Evolutionary conservation across 2,888 invertebrate genomes (phyloP).

Genomic region (Torymus auratus): DNA sequence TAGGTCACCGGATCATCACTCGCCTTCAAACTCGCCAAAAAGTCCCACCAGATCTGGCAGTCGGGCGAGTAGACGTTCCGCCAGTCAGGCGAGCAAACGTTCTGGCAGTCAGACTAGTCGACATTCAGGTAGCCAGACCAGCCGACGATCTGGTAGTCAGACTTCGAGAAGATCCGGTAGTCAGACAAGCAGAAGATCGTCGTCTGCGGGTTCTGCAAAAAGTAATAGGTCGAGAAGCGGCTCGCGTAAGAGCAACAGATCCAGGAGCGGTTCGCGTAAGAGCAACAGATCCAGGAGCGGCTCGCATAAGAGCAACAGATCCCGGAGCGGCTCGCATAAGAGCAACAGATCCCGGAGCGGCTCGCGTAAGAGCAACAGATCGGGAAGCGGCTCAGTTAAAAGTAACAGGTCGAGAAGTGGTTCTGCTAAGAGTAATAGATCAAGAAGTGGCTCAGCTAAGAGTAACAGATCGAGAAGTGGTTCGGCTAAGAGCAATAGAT

Average conservation of each 20-base stretch:
- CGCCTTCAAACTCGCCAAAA: conserved; percentile 69
- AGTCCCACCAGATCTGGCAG: conserved; percentile 62
- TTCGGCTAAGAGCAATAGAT: too few relatives aligned
- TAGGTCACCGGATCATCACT: conserved; percentile 36
- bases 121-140: conserved; percentile 64
- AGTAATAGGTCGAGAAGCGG: conserved; percentile 63
- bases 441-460: too few relatives aligned
- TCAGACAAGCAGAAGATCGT: conserved; percentile 67
- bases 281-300: too few relatives aligned
- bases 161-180: conserved; percentile 72
- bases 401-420: too few relatives aligned
- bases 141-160: conserved; percentile 69
- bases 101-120: conserved; percentile 50
- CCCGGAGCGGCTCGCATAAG: too few relatives aligned
- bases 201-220: conserved; percentile 63
- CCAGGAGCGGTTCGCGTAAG: too few relatives aligned
- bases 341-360: too few relatives aligned
- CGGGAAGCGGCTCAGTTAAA: conserved; percentile 67
- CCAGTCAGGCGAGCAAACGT: conserved; percentile 61
- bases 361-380: conserved; percentile 60
- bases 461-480: too few relatives aligned
- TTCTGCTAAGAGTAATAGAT: too few relatives aligned
- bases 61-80: conserved; percentile 53
- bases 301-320: too few relatives aligned
- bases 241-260: too few relatives aligned